Base-by-base conservation (phyloP, 2,797 vertebrate species). In the Varecia variegata region DNA sequence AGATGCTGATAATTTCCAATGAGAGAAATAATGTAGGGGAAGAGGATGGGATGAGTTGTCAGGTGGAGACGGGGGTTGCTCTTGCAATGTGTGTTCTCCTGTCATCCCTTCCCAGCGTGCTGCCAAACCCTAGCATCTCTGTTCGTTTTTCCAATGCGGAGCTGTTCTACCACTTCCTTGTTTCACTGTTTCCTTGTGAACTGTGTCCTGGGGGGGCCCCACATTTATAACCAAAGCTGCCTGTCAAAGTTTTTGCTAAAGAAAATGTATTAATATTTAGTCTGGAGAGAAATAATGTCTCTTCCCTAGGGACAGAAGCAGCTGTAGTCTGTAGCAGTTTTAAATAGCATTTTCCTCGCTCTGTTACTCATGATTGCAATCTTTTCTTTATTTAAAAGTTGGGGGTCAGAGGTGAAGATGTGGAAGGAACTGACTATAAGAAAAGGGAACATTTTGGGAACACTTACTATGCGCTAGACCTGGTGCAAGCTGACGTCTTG, bases 151-250 rank as follows among this genome's bases (percentile, higher is more conserved):
- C 4, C 15, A 50, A 35, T 10, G 58, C 67, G 47, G 74, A 80
- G n/a, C 88, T 54, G 4, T 86, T 96, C 47, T 21, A 32, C 27
- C 68, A 27, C 45, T 25, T 82, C 71, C 88, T 90, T 83, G 40
- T 94, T 96, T 97, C 58, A 52, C 30, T 40, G 58, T 96, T 65
- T 96, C n/a, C 76, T 93, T 95, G 73, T 93, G 81, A 96, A 91
- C 89, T 84, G 62, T 93, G 95, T 95, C 95, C 89, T 76, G 62
- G 92, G 88, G 11, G 4, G 4, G 6, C 1, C 86, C 97, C 97
- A 96, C 80, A 84, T 97, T 96, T 97, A 96, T 97, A 96, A 95
- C 62, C 91, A 91, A 89, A 94, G 47, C 95, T 97, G 96, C 95
- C 96, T 90, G 95, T 94, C 97, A 91, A 87, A 90, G 89, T 79